Percentiles rank a stretch among this genome's conserved stretches.
Evolutionary conservation across 1,140 invertebrate species (phyloP).

Genomic region (Apolygus lucorum): DNA sequence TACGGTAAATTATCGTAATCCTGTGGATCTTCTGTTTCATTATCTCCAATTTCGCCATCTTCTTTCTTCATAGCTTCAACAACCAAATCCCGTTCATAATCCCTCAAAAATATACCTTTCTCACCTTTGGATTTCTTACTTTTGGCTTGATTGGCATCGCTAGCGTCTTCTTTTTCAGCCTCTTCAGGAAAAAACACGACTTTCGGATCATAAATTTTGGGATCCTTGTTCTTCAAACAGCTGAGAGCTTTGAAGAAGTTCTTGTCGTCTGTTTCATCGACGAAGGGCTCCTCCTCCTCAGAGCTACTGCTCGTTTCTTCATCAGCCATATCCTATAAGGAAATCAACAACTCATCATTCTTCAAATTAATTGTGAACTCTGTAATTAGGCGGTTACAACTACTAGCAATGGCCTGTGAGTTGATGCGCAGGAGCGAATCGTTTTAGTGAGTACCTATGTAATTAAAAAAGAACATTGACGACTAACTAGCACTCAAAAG

Average conservation of each 20-base stretch:
- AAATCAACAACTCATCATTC: no score
- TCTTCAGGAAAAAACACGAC: conserved; percentile 67
- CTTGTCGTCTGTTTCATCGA: conserved; percentile 57
- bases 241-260: conserved; percentile 79
- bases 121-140: conserved; percentile 38
- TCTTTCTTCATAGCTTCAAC: not conserved
- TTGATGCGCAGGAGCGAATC: no score
- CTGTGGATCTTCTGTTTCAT: conserved; percentile 26
- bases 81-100: not conserved
- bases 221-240: conserved; percentile 78
- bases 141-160: conserved; percentile 36
- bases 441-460: no score
- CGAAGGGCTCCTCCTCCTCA: conserved; percentile 14
- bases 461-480: no score
- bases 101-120: not conserved
- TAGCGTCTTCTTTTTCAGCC: conserved; percentile 33
- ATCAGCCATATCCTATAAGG: no score
- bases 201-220: conserved; percentile 72
- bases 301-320: conserved; percentile 7
- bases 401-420: no score
- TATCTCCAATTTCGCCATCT: conserved; percentile 15
- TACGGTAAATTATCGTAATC: conserved; percentile 47
- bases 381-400: no score
- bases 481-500: no score
- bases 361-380: no score